Conservation (phyloP, 2,113 vertebrate species). For the Myocastor coypus region DNA sequence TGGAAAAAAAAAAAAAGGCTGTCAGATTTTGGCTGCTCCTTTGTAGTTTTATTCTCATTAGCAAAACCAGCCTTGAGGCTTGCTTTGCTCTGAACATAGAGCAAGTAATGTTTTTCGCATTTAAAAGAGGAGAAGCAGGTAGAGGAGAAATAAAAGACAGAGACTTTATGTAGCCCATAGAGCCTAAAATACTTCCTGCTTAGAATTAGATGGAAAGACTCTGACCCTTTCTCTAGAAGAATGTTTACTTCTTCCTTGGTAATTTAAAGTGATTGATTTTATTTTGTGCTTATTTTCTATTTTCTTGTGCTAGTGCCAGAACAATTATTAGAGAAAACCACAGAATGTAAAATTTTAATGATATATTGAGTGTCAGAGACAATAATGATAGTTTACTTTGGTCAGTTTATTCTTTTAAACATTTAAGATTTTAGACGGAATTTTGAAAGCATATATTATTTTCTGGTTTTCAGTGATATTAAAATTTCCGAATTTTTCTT, state of each 20-base stretch:
- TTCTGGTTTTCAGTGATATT: background rate
- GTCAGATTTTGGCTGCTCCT: background rate
- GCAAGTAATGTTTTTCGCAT: background rate
- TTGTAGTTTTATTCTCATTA: background rate
- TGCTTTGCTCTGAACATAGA: background rate
- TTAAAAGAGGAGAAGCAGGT: background rate
- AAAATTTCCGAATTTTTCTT: background rate
- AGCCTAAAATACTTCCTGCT: background rate
- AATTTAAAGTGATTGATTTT: slow-evolving; percentile 45
- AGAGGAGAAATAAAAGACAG: background rate
- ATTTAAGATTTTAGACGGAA: background rate
- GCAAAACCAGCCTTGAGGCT: background rate
- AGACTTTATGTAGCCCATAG: background rate
- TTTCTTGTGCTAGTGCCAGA: background rate
- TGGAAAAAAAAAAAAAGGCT: background rate
- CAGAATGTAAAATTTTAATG: background rate
- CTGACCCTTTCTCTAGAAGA: background rate
- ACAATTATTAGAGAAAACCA: slow-evolving; percentile 25
- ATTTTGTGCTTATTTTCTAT: slow-evolving; percentile 17
- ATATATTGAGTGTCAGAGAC: background rate
- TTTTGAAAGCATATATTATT: background rate
- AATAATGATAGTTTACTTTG: background rate
- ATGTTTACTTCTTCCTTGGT: slow-evolving; percentile 27
- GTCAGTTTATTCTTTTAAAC: slow-evolving; percentile 24
- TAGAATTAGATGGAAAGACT: background rate